Evolutionary conservation across 2,888 invertebrate species (phyloP).

Genomic region (Smittia sp.): DNA sequence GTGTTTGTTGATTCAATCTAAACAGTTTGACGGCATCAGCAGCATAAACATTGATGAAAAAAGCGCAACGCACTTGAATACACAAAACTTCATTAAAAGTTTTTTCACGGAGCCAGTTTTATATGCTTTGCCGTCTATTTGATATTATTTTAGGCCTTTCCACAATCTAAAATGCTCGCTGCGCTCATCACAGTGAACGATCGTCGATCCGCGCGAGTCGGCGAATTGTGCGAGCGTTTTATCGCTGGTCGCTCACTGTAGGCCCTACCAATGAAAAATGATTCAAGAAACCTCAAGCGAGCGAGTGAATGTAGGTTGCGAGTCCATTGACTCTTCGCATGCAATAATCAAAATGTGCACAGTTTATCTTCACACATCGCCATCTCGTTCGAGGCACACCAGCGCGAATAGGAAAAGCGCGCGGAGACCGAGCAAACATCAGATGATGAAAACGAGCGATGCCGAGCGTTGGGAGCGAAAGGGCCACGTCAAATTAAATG

Average conservation of each 20-base stretch:
- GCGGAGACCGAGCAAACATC: background rate
- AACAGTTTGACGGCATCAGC: background rate
- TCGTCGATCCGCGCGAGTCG: background rate
- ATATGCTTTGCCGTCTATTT: slow-evolving; percentile 1
- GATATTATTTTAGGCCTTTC: slow-evolving; percentile 12
- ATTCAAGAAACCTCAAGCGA: background rate
- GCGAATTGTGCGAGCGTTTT: background rate
- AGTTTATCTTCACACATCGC: background rate
- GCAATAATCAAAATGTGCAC: background rate
- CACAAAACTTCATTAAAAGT: slow-evolving; percentile 8
- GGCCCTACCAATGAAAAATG: background rate
- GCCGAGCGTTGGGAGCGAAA: slow-evolving; percentile 13
- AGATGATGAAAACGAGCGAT: background rate
- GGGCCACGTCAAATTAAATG: slow-evolving; percentile 29
- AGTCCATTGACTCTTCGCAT: slow-evolving; percentile 21
- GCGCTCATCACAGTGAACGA: background rate
- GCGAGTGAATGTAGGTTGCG: background rate
- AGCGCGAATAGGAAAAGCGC: background rate
- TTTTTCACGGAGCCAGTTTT: background rate
- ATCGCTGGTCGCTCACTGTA: background rate
- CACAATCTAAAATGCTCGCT: too few relatives aligned
- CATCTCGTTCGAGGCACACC: background rate
- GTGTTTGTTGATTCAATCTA: slow-evolving; percentile 8
- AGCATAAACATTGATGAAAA: slow-evolving; percentile 1
- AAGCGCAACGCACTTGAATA: slow-evolving; percentile 12